phyloP scores from a whole-genome alignment of 2,797 vertebrate genomes.

The Labeo calbasu region DNA sequence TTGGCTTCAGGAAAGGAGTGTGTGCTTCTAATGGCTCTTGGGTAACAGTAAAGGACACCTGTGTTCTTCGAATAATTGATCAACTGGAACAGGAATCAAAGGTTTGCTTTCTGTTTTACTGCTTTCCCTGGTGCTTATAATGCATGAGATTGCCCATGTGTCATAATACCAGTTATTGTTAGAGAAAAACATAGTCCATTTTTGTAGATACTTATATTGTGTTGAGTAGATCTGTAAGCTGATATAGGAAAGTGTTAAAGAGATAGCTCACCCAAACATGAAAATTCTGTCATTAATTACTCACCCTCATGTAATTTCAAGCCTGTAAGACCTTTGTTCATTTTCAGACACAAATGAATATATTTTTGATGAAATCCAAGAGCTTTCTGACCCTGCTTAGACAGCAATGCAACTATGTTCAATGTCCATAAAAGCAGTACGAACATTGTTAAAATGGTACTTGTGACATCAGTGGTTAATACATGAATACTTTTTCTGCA shows the following conservation, averaged over 20 bases:
- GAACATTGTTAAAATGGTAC: no score
- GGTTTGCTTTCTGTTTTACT: conserved; percentile 15
- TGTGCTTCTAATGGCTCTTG: conserved; percentile 20
- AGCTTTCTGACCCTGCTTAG: not conserved
- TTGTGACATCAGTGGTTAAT: no score
- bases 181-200: not conserved
- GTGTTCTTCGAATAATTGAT: conserved; percentile 35
- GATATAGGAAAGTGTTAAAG: no score
- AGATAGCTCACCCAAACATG: no score
- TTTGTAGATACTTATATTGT: not conserved
- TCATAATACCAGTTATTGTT: not conserved
- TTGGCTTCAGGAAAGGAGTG: conserved; percentile 22
- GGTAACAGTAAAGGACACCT: not conserved
- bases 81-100: conserved; percentile 18
- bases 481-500: no score
- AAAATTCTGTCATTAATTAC: no score
- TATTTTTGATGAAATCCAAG: no score
- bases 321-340: no score
- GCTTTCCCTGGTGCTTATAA: not conserved
- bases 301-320: no score
- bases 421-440: no score
- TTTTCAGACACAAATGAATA: no score
- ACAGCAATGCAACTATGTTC: no score
- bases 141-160: not conserved
- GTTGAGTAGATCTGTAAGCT: not conserved